Conservation (phyloP, 2,113 vertebrate genomes). For the Sminthopsis crassicaudata region DNA sequence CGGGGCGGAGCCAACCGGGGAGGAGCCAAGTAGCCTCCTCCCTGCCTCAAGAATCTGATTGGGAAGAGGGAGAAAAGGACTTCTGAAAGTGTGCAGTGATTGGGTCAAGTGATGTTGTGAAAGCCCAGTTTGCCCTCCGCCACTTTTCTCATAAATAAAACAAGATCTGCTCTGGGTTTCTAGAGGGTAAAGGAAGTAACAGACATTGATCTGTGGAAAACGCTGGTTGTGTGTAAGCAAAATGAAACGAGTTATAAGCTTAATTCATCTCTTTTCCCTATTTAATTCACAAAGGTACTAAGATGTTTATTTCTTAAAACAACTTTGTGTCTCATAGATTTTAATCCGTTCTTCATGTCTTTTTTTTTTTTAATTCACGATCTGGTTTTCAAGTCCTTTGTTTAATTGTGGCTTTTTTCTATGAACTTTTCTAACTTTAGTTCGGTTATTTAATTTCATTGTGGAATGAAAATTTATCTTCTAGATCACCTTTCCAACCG, state of each 20-base stretch:
- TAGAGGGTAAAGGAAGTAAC: neutral
- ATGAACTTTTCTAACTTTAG: neutral
- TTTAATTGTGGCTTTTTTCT: neutral
- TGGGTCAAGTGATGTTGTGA: neutral
- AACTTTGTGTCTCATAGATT: neutral
- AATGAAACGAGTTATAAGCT: neutral
- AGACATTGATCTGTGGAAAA: neutral
- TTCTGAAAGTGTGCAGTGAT: neutral
- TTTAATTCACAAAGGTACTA: neutral
- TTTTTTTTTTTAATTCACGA: neutral
- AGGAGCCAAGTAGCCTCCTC: neutral
- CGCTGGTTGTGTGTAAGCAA: neutral
- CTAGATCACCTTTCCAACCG: neutral
- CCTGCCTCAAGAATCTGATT: neutral
- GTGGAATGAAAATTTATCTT: neutral
- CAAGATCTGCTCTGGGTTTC: neutral
- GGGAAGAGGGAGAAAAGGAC: slow-evolving; percentile 55
- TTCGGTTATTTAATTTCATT: neutral
- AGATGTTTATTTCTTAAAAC: neutral
- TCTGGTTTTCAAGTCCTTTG: neutral
- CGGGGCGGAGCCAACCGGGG: neutral
- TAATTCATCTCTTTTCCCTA: neutral
- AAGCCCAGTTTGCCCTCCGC: neutral
- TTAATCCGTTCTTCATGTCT: neutral
- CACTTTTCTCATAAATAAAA: neutral